Conservation (phyloP, 1,140 invertebrate genomes). For the Nixonia krombeini region DNA sequence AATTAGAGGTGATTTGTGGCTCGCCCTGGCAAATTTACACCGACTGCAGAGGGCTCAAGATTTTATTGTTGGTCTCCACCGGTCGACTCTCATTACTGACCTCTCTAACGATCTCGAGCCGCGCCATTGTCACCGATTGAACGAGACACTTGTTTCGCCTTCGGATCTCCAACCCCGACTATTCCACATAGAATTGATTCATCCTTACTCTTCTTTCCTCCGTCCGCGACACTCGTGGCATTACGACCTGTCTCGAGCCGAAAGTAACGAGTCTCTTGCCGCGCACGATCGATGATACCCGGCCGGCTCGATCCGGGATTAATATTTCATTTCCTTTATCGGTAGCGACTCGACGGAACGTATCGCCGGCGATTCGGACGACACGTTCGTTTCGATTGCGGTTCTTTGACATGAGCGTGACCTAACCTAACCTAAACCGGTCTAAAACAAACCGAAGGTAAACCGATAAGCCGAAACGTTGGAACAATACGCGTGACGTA, state of each 20-base stretch:
- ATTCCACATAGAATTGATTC: background rate
- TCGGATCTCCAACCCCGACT: background rate
- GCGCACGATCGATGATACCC: background rate
- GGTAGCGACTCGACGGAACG: too few species aligned
- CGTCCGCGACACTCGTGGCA: background rate
- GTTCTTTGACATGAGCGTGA: too few species aligned
- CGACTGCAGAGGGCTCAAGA: conserved; percentile 16
- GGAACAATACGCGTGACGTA: background rate
- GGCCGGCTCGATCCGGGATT: background rate
- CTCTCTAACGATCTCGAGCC: conserved; percentile 14
- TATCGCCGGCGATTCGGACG: too few species aligned
- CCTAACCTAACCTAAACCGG: too few species aligned
- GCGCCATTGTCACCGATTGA: background rate
- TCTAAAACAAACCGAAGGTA: background rate
- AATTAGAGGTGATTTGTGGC: conserved; percentile 51
- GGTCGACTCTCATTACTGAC: conserved; percentile 25
- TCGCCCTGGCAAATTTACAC: conserved; percentile 24
- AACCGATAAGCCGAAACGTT: background rate
- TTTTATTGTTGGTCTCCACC: conserved; percentile 38
- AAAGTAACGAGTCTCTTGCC: background rate
- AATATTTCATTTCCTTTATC: background rate
- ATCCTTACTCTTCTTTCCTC: background rate
- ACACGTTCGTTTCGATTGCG: background rate
- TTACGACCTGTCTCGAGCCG: background rate
- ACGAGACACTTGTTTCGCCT: background rate